Evolutionary conservation across 2,797 vertebrate genomes (phyloP).

Genomic region (Accipiter superciliosus): DNA sequence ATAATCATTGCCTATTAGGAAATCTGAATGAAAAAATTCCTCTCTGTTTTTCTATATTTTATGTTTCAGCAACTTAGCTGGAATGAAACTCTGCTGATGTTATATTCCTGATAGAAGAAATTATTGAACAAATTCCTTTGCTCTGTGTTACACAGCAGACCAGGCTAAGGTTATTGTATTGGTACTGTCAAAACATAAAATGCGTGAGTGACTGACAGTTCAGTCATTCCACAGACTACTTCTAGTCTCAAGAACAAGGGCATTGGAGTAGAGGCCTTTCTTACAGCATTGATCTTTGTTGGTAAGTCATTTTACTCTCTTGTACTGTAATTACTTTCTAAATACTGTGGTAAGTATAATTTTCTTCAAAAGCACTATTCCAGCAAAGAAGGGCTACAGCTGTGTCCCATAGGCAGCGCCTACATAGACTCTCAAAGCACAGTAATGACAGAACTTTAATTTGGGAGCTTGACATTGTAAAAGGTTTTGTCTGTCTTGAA

Average conservation of each 20-base stretch:
- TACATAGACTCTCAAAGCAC: neutral
- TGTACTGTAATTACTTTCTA: neutral
- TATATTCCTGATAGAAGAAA: neutral
- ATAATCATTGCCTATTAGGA: conserved; percentile 43
- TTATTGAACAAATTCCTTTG: neutral
- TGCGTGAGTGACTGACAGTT: neutral
- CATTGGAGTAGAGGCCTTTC: neutral
- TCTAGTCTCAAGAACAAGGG: neutral
- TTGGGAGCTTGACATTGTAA: neutral
- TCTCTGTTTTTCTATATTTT: neutral
- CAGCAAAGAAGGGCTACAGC: neutral
- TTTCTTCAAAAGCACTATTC: neutral
- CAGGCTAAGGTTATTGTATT: neutral
- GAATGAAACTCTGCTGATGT: neutral
- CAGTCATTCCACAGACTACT: neutral
- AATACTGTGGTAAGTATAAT: neutral
- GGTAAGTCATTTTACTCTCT: neutral
- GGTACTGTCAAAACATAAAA: neutral
- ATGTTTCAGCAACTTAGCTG: neutral
- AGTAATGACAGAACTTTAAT: neutral
- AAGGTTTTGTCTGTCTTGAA: neutral
- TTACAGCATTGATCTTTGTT: neutral
- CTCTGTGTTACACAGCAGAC: neutral
- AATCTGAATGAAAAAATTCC: neutral
- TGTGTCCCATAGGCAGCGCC: neutral